phyloP scores from a whole-genome alignment of 1,140 invertebrate species.

The Lycorma delicatula region DNA sequence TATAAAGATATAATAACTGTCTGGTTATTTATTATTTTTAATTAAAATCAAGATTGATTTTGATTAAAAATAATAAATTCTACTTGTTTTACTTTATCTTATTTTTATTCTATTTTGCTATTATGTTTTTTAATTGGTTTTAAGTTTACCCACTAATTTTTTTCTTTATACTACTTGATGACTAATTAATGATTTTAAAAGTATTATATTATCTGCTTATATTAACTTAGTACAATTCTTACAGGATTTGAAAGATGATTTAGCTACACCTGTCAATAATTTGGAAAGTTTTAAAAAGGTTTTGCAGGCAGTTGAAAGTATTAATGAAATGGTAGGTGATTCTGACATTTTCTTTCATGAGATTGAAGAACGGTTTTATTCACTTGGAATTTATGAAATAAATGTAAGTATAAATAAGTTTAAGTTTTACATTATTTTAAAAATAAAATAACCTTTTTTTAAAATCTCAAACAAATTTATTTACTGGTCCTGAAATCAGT shows the following conservation, averaged over 20 bases:
- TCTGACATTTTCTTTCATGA: conserved; percentile 63
- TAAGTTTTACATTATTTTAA: conserved; percentile 26
- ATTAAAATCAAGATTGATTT: no score
- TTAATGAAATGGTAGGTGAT: conserved; percentile 61
- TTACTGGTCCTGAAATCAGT: no score
- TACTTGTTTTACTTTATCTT: conserved; percentile 6
- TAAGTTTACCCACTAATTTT: no score
- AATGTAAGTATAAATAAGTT: conserved; percentile 35
- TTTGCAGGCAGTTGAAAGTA: conserved; percentile 66
- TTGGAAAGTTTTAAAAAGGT: conserved; percentile 76
- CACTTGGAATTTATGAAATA: conserved; percentile 46
- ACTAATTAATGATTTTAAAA: no score
- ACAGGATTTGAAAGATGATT: conserved; percentile 37
- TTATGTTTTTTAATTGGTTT: conserved; percentile 14
- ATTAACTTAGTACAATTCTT: no score
- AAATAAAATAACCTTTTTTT: background rate
- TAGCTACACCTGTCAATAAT: conserved; percentile 60
- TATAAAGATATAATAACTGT: no score
- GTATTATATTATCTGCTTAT: no score
- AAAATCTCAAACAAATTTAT: no score
- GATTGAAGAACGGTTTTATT: conserved; percentile 52
- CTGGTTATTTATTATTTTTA: no score
- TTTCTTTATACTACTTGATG: no score
- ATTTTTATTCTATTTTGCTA: conserved; percentile 7
- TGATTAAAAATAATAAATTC: no score